Evolutionary conservation across 2,113 vertebrate species (phyloP), one percentile per base, ranked within the genome.

Genomic region (Neotoma lepida): DNA sequence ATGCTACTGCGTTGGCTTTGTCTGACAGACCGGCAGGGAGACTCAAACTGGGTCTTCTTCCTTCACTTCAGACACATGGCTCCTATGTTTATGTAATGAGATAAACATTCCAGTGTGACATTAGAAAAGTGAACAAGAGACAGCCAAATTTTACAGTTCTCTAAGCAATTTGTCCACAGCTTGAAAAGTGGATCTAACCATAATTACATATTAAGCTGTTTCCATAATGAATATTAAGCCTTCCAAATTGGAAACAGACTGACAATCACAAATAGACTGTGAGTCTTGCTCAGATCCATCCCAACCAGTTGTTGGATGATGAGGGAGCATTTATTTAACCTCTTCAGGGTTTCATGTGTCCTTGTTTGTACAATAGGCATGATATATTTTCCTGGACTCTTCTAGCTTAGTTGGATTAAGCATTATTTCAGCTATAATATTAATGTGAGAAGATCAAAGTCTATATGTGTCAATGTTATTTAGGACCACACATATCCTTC

Each of bases 221-320:
- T 95, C 78, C 44, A 78, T 44, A 81, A 94, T 94, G 82, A 95
- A 94, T 86, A 91, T 77, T 94, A 87, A 94, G 76, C 22, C 61
- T 93, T 18, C 80, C 68, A 35, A 41, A 91, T 46, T 70, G 76
- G 85, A 93, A 95, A 89, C 6, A 56, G 78, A 51, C 44, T 35
- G 30, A 8, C 39, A 51, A 70, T 49, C 0, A 86, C 2, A 94
- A 95, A 93, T 58, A 24, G 64, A 58, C 78, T 63, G 76, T 54
- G 30, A 77, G 94, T 91, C 81, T 49, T 61, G 51, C n/a, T 63
- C 18, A 64, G 71, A 46, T 93, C 64, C 80, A 80, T 78, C 76
- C 35, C 58, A 84, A 54, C 7, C 46, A 89, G 51, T 10, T 80
- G 30, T 24, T 24, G 66, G 51, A 71, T 17, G 74, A 61, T 63